Percentiles rank a stretch among this genome's conserved stretches.
Evolutionary conservation across 1,140 invertebrate genomes (phyloP).

Genomic region (Drosophila pandora): DNA sequence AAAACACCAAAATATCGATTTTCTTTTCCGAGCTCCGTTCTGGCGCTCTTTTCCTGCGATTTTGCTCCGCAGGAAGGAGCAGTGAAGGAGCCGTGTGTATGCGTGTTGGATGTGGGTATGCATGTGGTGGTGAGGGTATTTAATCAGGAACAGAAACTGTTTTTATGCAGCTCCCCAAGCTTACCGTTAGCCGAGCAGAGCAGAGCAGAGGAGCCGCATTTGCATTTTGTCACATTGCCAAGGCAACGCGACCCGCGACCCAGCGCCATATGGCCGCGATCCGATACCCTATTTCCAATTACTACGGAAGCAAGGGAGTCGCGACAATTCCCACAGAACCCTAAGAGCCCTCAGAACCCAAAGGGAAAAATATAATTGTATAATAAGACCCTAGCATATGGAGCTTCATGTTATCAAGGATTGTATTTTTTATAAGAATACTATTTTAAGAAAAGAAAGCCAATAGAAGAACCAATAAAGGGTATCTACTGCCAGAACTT

Average conservation of each 20-base stretch:
- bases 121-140: slow-evolving; percentile 22
- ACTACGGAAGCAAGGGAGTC: not conserved
- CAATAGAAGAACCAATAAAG: no score
- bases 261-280: slow-evolving; percentile 58
- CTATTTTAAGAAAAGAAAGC: no score
- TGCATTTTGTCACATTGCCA: slow-evolving; percentile 76
- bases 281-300: slow-evolving; percentile 36
- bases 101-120: slow-evolving; percentile 10
- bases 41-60: slow-evolving; percentile 61
- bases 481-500: no score
- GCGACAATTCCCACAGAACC: not conserved
- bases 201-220: slow-evolving; percentile 41
- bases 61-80: slow-evolving; percentile 8
- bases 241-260: slow-evolving; percentile 56
- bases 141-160: slow-evolving; percentile 50
- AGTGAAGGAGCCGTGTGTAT: slow-evolving; percentile 1
- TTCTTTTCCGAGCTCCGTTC: slow-evolving; percentile 53
- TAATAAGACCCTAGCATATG: no score
- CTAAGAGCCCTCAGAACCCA: no score
- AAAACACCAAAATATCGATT: slow-evolving; percentile 72
- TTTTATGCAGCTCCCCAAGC: slow-evolving; percentile 36
- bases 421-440: no score
- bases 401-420: not conserved
- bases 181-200: slow-evolving; percentile 40
- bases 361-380: no score